Conservation (phyloP, 2,888 invertebrate genomes). For the Sphaerophoria rueppellii region DNA sequence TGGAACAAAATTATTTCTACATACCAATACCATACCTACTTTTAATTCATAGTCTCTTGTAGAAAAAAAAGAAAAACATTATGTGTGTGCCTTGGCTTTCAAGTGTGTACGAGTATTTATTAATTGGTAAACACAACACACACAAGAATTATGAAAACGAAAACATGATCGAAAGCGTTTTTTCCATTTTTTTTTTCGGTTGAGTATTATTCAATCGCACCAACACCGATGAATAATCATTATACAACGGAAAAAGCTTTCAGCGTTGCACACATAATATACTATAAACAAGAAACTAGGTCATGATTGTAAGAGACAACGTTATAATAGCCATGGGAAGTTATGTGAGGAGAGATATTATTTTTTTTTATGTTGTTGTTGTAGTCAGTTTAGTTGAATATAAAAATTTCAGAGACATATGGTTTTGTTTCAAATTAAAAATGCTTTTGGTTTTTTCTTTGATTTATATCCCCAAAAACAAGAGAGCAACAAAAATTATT, state of each 20-base stretch:
- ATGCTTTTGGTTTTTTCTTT: slow-evolving; percentile 6
- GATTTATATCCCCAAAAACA: slow-evolving; percentile 29
- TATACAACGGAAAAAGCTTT: slow-evolving; percentile 69
- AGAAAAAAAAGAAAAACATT: not conserved
- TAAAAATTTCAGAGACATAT: slow-evolving; percentile 43
- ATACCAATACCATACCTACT: not conserved
- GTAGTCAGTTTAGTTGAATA: slow-evolving; percentile 48
- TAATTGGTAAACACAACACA: slow-evolving; percentile 37
- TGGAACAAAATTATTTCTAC: slow-evolving; percentile 37
- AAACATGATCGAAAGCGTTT: slow-evolving; percentile 63
- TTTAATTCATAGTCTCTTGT: slow-evolving; percentile 27
- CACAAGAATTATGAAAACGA: slow-evolving; percentile 67
- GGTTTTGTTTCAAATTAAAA: slow-evolving; percentile 42
- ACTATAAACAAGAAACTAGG: slow-evolving; percentile 80
- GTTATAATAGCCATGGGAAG: slow-evolving; percentile 78
- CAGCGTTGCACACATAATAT: slow-evolving; percentile 68
- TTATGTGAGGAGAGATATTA: slow-evolving; percentile 80
- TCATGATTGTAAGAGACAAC: slow-evolving; percentile 82
- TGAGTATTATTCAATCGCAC: slow-evolving; percentile 71
- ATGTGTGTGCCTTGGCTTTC: not conserved
- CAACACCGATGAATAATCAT: slow-evolving; percentile 36
- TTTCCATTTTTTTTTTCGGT: not conserved
- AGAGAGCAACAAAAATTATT: not conserved
- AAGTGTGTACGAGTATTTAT: slow-evolving; percentile 1
- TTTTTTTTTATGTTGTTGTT: not conserved